Evolutionary conservation across 1,140 invertebrate species (phyloP).

Genomic region (Zaprionus davidi): DNA sequence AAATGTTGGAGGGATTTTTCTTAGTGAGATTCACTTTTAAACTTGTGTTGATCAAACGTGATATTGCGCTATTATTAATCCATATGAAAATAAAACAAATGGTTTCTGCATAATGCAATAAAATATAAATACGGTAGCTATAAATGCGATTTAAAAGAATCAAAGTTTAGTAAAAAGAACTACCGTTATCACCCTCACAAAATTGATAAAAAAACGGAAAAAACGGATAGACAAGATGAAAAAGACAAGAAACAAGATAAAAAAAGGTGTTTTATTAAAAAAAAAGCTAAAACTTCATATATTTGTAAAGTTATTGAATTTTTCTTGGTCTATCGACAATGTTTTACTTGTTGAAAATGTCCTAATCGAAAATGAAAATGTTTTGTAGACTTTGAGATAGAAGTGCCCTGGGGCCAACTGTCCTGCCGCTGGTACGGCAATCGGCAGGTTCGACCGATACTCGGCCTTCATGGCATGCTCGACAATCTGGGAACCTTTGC

Average conservation of each 20-base stretch:
- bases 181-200: not conserved
- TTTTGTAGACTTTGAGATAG: constrained; percentile 54
- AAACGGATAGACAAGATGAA: too few species aligned
- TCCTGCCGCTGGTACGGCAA: constrained; percentile 88
- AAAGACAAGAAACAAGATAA: too few species aligned
- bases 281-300: too few species aligned
- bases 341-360: too few species aligned
- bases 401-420: constrained; percentile 86
- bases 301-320: too few species aligned
- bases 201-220: too few species aligned
- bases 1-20: not conserved
- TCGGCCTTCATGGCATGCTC: constrained; percentile 90
- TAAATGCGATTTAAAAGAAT: not conserved
- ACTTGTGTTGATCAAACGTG: not conserved
- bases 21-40: too few species aligned
- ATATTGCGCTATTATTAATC: not conserved
- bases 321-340: too few species aligned
- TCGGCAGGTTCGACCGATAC: constrained; percentile 86
- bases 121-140: not conserved
- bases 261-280: too few species aligned
- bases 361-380: too few species aligned
- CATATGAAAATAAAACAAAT: not conserved
- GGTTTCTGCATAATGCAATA: not conserved
- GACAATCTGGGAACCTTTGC: constrained; percentile 90
- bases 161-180: not conserved